A percentile compares a stretch with the other conserved stretches of the same genome.
Conservation (phyloP, 2,888 invertebrate species). For the Ethmia dodecea region DNA sequence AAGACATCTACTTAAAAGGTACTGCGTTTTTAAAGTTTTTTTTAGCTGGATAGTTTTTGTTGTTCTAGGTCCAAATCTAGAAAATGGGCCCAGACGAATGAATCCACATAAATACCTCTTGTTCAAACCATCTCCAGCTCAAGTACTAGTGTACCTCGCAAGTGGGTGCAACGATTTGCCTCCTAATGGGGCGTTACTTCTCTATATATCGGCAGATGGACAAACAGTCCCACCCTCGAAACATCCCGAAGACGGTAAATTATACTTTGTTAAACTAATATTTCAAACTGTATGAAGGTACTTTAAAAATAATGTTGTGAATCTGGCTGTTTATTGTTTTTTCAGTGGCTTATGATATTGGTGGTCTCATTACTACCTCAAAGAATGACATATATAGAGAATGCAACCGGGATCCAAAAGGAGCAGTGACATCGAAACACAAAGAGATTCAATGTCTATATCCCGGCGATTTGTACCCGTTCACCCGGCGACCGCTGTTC, state of each 20-base stretch:
- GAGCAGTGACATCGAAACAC: slow-evolving; percentile 19
- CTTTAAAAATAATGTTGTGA: too few species aligned
- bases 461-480: slow-evolving; percentile 95
- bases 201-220: slow-evolving; percentile 97
- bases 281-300: neutral
- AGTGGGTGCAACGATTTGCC: slow-evolving; percentile 96
- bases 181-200: slow-evolving; percentile 91
- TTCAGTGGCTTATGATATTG: slow-evolving; percentile 91
- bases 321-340: too few species aligned
- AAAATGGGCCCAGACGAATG: slow-evolving; percentile 23
- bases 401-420: slow-evolving; percentile 39
- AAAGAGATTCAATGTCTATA: slow-evolving; percentile 90
- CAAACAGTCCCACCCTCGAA: slow-evolving; percentile 86
- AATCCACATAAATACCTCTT: slow-evolving; percentile 98
- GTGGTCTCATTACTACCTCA: slow-evolving; percentile 93
- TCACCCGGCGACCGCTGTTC: slow-evolving; percentile 94
- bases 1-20: too few species aligned
- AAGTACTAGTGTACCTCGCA: slow-evolving; percentile 94
- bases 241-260: slow-evolving; percentile 90
- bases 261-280: neutral
- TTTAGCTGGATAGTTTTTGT: too few species aligned
- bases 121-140: slow-evolving; percentile 96
- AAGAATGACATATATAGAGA: slow-evolving; percentile 83
- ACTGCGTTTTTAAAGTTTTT: too few species aligned
- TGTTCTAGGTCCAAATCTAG: slow-evolving; percentile 27